These are phyloP conservation scores for Volucella zonaria DNA, from an alignment of 2,888 invertebrate genomes.

Conservation along the genomic window DNA sequence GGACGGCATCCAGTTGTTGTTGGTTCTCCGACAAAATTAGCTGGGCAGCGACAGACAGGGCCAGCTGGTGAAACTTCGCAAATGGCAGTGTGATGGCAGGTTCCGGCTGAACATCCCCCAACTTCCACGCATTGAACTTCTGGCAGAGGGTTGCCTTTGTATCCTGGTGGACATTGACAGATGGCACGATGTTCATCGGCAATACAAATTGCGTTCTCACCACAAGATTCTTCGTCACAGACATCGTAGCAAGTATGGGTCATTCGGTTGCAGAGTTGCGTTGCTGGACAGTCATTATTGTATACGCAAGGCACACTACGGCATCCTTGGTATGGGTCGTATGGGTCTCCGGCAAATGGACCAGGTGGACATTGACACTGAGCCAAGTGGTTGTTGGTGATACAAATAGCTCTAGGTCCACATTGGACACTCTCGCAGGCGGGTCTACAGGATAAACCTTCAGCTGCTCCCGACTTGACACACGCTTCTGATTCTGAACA, in stretches of 20 bases:
- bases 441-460: constrained; percentile 87
- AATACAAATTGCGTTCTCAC: constrained; percentile 93
- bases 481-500: constrained; percentile 93
- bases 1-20: constrained; percentile 89
- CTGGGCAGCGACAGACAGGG: constrained; percentile 90
- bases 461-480: constrained; percentile 84
- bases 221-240: constrained; percentile 92
- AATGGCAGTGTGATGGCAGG: constrained; percentile 91
- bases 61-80: constrained; percentile 88
- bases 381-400: constrained; percentile 94
- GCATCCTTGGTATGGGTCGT: constrained; percentile 89
- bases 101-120: constrained; percentile 89
- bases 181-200: constrained; percentile 91
- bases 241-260: constrained; percentile 92
- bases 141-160: constrained; percentile 90
- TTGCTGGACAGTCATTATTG: constrained; percentile 91
- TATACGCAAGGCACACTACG: constrained; percentile 92
- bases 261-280: constrained; percentile 91
- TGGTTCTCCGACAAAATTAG: constrained; percentile 90
- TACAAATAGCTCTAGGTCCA: constrained; percentile 93
- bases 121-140: constrained; percentile 90
- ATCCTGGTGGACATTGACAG: constrained; percentile 94
- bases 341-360: constrained; percentile 92
- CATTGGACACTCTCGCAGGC: constrained; percentile 91
- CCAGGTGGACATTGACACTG: constrained; percentile 95